phyloP scores from a whole-genome alignment of 2,797 vertebrate genomes.

The Parambassis ranga region DNA sequence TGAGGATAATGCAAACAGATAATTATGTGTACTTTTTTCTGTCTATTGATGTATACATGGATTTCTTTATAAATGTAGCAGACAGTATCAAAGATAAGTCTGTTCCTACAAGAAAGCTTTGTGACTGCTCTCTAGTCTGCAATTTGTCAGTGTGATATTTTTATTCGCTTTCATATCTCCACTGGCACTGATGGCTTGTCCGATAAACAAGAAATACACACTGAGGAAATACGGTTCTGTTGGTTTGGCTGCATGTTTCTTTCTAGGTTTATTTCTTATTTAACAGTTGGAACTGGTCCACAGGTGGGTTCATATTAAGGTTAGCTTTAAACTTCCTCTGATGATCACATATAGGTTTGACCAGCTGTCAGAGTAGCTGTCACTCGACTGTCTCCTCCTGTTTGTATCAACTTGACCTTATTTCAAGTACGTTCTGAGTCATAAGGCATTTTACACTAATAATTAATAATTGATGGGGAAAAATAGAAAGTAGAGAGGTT shows the following conservation, averaged over 20 bases:
- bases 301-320: slow-evolving; percentile 45
- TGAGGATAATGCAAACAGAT: slow-evolving; percentile 70
- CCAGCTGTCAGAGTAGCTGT: neutral
- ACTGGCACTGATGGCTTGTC: slow-evolving; percentile 25
- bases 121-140: slow-evolving; percentile 65
- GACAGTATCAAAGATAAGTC: slow-evolving; percentile 68
- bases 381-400: slow-evolving; percentile 17
- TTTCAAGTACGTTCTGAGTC: slow-evolving; percentile 12
- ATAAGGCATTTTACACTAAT: slow-evolving; percentile 16
- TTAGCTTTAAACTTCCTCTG: neutral
- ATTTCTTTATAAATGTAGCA: slow-evolving; percentile 56
- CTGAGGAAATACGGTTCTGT: neutral
- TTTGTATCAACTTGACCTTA: slow-evolving; percentile 28
- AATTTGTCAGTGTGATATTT: slow-evolving; percentile 70
- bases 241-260: neutral
- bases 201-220: slow-evolving; percentile 28
- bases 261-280: neutral
- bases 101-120: slow-evolving; percentile 63
- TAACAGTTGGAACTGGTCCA: slow-evolving; percentile 13
- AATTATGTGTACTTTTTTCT: slow-evolving; percentile 69
- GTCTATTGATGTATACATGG: slow-evolving; percentile 64
- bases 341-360: slow-evolving; percentile 18
- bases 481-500: slow-evolving; percentile 47
- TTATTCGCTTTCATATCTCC: slow-evolving; percentile 64
- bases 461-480: slow-evolving; percentile 44